Base-by-base conservation (phyloP, 53 echinoderm and acorn worm genomes). In the Paelopatides confundens region DNA sequence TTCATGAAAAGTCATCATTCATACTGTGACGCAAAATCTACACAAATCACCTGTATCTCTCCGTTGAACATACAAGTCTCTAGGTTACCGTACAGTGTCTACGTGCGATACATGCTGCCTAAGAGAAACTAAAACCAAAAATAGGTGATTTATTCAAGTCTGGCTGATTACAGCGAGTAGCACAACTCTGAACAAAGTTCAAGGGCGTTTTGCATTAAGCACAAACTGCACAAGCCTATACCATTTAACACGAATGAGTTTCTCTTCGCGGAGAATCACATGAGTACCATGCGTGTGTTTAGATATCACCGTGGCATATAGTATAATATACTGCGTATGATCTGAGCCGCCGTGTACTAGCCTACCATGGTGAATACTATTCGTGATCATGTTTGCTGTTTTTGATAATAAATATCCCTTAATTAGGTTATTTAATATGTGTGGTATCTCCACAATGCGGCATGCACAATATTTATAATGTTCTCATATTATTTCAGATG, bases 111-210 rank as follows among this genome's bases (percentile, higher is more conserved):
- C 70, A 70, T 70, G 70, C 34, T 35, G 70, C 35, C n/a, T 23
- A 35, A 3, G 39, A 70, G 36, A 70, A 70, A 70, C 70, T 35
- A 37, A 70, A 70, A 37, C 70, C 24, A 8, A n/a, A 35, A 70
- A 70, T 70, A 70, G 39, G 70, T 70, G 70, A 70, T 70, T 70
- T 70, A 70, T 70, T 70, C 18, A 35, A 37, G 70, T 70, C 70
- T 70, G 70, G 7, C 70, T 37, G 70, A 70, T 70, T 37, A 39
- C 26, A 26, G n/a, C n/a, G 58, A 70, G 70, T 24, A 70, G n/a
- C 38, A 70, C 15, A 23, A 70, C 70, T 70, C 5, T 34, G 70
- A 37, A 37, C 70, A 70, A 70, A 70, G 70, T 70, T 70, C 70
- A 37, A 70, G 70, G 70, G 70, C 39, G 35, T 35, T 10, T 70